These are phyloP conservation scores for Eristalinus aeneus DNA, from an alignment of 2,888 invertebrate genomes.

Conservation along the genomic window DNA sequence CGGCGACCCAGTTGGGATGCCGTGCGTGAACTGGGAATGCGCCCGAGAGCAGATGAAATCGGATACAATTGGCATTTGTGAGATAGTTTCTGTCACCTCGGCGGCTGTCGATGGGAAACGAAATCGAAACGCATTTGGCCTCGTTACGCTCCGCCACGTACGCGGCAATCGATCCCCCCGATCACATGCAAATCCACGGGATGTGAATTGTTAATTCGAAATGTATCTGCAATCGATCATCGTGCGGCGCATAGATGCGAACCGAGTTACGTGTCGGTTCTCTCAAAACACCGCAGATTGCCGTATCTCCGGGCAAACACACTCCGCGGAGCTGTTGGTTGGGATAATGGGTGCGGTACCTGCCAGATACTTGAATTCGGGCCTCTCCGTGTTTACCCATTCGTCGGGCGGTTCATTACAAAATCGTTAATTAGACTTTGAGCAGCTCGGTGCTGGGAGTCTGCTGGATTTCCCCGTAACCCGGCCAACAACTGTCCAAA, in stretches of 20 bases:
- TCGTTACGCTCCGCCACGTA: neutral
- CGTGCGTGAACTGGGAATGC: slow-evolving; percentile 67
- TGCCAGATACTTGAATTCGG: slow-evolving; percentile 7
- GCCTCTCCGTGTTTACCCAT: neutral
- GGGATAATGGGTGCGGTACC: slow-evolving; percentile 62
- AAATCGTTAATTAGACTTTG: slow-evolving; percentile 42
- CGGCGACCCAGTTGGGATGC: slow-evolving; percentile 61
- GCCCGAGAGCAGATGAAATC: slow-evolving; percentile 40
- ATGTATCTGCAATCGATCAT: neutral
- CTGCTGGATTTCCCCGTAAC: neutral
- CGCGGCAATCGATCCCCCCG: neutral
- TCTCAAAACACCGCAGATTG: neutral
- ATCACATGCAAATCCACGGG: slow-evolving; percentile 48
- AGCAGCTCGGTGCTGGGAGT: neutral
- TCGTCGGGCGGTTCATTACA: slow-evolving; percentile 29
- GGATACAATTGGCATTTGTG: slow-evolving; percentile 22
- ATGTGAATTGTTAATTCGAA: slow-evolving; percentile 51
- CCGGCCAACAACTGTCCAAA: neutral
- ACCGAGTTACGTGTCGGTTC: neutral
- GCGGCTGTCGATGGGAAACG: neutral
- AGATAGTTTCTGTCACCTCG: neutral
- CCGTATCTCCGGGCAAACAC: slow-evolving; percentile 5
- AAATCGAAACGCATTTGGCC: slow-evolving; percentile 15
- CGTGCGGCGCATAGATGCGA: neutral
- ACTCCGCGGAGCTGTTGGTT: slow-evolving; percentile 32